Percentiles rank a stretch among this genome's conserved stretches.
phyloP scores from a whole-genome alignment of 1,140 invertebrate genomes.

The Ips typographus region DNA sequence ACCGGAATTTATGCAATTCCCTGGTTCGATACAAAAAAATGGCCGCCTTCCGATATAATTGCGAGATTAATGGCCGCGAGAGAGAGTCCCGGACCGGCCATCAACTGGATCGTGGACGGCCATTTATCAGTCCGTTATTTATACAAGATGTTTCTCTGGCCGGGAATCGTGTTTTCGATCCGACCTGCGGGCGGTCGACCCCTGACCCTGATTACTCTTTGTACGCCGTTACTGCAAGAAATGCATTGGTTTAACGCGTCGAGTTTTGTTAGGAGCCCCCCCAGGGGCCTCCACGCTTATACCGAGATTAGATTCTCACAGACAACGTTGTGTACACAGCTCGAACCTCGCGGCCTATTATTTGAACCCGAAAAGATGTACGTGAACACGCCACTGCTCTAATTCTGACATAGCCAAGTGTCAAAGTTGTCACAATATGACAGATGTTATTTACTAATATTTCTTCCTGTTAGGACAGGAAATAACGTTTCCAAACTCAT shows the following conservation, averaged over 20 bases:
- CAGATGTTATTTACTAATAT: no score
- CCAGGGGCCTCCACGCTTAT: not conserved
- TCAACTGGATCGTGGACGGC: conserved; percentile 22
- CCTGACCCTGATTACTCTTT: conserved; percentile 32
- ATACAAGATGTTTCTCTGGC: conserved; percentile 32
- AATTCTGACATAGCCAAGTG: no score
- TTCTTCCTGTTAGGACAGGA: no score
- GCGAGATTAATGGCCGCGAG: conserved; percentile 24
- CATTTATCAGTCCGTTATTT: conserved; percentile 33
- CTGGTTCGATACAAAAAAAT: not conserved
- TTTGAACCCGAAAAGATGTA: no score
- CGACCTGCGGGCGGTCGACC: conserved; percentile 31
- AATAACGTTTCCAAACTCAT: no score
- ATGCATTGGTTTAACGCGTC: conserved; percentile 30
- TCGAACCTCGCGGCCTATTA: not conserved
- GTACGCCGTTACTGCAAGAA: conserved; percentile 23
- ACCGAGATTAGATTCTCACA: conserved; percentile 30
- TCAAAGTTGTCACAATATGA: no score
- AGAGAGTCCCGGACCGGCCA: conserved; percentile 4
- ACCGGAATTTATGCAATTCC: not conserved
- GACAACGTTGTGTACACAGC: conserved; percentile 4
- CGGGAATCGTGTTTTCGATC: conserved; percentile 29
- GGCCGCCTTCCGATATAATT: conserved; percentile 18
- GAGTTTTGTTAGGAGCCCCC: conserved; percentile 1
- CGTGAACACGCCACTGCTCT: no score